These are phyloP conservation scores for Cryptocephalus moraei DNA, from an alignment of 2,888 invertebrate species.

Conservation along the genomic window DNA sequence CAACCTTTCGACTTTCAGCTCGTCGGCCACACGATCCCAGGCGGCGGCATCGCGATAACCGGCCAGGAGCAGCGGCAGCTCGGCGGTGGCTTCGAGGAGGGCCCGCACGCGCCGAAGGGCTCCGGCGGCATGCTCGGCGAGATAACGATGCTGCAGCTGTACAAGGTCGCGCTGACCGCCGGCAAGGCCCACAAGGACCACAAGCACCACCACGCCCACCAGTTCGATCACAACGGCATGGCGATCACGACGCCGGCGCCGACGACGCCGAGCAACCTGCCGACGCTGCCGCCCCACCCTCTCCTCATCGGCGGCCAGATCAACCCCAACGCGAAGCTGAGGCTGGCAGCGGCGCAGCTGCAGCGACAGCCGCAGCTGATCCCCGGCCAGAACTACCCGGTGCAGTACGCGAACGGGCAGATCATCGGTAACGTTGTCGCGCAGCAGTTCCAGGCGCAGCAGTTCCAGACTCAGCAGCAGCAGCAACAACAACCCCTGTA, in stretches of 20 bases:
- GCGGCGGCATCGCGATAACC: slow-evolving; percentile 63
- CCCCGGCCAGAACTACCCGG: slow-evolving; percentile 44
- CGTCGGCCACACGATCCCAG: slow-evolving; percentile 65
- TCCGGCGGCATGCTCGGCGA: slow-evolving; percentile 61
- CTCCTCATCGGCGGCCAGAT: slow-evolving; percentile 54
- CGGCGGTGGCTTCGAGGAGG: slow-evolving; percentile 46
- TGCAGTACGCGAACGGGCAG: slow-evolving; percentile 55
- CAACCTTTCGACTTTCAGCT: slow-evolving; percentile 43
- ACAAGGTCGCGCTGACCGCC: slow-evolving; percentile 70
- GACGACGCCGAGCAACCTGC: slow-evolving; percentile 44
- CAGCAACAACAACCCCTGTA: slow-evolving; percentile 2
- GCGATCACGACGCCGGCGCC: slow-evolving; percentile 51
- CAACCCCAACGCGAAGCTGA: slow-evolving; percentile 47
- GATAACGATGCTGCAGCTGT: slow-evolving; percentile 70
- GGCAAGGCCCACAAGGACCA: slow-evolving; percentile 82
- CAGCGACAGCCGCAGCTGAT: slow-evolving; percentile 36
- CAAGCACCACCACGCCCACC: slow-evolving; percentile 78
- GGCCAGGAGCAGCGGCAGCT: slow-evolving; percentile 61
- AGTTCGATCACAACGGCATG: slow-evolving; percentile 63
- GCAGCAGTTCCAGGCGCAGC: slow-evolving; percentile 20
- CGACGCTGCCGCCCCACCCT: slow-evolving; percentile 42
- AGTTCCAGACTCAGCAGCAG: slow-evolving; percentile 2
- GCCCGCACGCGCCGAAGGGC: slow-evolving; percentile 40
- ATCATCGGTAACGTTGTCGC: slow-evolving; percentile 37
- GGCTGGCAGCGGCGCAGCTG: slow-evolving; percentile 33